Evolutionary conservation across 2,797 vertebrate species (phyloP).

Genomic region (Phalanger gymnotis): DNA sequence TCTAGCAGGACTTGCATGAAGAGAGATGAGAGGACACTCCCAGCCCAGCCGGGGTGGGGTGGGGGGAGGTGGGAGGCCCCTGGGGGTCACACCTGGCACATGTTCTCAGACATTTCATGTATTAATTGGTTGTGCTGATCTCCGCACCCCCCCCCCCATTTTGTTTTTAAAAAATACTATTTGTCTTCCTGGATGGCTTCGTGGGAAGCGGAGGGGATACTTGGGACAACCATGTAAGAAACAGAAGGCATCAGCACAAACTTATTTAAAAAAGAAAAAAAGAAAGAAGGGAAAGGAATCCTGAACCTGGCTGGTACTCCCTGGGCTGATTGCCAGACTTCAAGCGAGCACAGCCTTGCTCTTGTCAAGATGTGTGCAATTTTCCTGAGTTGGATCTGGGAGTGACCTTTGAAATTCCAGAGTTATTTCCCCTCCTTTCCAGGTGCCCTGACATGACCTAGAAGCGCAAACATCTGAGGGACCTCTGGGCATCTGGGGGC

Average conservation of each 20-base stretch:
- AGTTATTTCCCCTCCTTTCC: conserved; percentile 87
- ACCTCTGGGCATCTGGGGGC: conserved; percentile 86
- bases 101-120: not conserved
- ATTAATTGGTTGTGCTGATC: not conserved
- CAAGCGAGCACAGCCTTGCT: conserved; percentile 84
- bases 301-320: conserved; percentile 72
- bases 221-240: not conserved
- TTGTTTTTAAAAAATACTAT: too few relatives aligned
- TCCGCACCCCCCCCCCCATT: too few relatives aligned
- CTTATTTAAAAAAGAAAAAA: not conserved
- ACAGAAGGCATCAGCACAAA: not conserved
- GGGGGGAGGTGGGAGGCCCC: not conserved
- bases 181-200: not conserved
- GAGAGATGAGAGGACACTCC: not conserved
- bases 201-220: not conserved
- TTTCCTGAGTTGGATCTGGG: conserved; percentile 89
- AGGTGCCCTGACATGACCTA: conserved; percentile 86
- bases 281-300: conserved; percentile 67
- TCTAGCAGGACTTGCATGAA: not conserved
- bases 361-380: conserved; percentile 91
- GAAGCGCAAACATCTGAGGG: conserved; percentile 89
- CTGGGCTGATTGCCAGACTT: conserved; percentile 82
- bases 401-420: conserved; percentile 89
- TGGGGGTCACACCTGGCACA: not conserved
- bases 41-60: too few relatives aligned